phyloP scores from a whole-genome alignment of 2,888 invertebrate species.

The Ganaspis brasiliensis region DNA sequence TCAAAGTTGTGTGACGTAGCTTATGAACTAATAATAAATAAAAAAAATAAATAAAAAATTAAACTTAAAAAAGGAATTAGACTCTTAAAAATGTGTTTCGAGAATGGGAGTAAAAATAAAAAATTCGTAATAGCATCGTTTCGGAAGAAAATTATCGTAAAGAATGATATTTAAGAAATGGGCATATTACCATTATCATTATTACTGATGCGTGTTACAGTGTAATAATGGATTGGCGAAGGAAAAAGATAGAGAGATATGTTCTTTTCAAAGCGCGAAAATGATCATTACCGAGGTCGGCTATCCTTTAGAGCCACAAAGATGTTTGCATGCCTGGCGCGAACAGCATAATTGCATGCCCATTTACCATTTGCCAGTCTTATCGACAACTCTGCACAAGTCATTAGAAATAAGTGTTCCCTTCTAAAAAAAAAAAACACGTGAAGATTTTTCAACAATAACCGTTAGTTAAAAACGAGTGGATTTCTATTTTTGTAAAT shows the following conservation, averaged over 20 bases:
- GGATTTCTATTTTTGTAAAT: not conserved
- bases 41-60: not conserved
- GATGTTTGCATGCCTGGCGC: conserved; percentile 53
- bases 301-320: not conserved
- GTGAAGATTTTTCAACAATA: not conserved
- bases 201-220: conserved; percentile 7
- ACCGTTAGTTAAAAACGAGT: not conserved
- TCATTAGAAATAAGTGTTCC: conserved; percentile 32
- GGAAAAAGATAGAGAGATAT: not conserved
- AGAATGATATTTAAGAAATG: conserved; percentile 4
- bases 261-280: conserved; percentile 32
- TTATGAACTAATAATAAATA: too few relatives aligned
- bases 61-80: not conserved
- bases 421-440: conserved; percentile 34
- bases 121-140: not conserved
- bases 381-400: conserved; percentile 13
- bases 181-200: conserved; percentile 1
- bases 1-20: too few relatives aligned
- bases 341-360: conserved; percentile 71
- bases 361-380: conserved; percentile 41
- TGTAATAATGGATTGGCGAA: not conserved
- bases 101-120: not conserved
- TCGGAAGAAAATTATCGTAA: conserved; percentile 10
- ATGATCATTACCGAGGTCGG: conserved; percentile 9
- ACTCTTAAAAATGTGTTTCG: too few relatives aligned